Conservation (phyloP, 2,888 invertebrate species). For the Blastobasis adustella region DNA sequence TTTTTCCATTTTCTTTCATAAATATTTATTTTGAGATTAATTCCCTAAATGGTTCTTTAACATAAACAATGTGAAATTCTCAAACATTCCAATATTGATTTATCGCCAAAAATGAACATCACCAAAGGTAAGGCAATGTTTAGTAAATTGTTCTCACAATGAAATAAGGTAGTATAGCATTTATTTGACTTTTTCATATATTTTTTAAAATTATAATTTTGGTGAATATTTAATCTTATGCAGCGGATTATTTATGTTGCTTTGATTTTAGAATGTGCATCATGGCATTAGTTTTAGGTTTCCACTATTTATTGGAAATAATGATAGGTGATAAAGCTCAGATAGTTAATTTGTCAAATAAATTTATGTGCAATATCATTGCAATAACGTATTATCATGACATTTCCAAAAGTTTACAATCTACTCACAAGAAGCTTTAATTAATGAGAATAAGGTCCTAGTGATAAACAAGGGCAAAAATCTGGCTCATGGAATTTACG, state of each 20-base stretch:
- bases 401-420: constrained; percentile 10
- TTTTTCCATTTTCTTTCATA: constrained; percentile 43
- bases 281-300: constrained; percentile 24
- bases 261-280: constrained; percentile 33
- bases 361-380: constrained; percentile 33
- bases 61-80: constrained; percentile 50
- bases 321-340: not conserved
- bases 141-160: constrained; percentile 51
- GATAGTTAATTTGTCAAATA: not conserved
- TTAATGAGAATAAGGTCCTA: constrained; percentile 39
- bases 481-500: constrained; percentile 10
- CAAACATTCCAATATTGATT: constrained; percentile 66
- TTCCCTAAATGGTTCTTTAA: constrained; percentile 47
- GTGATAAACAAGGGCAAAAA: constrained; percentile 23
- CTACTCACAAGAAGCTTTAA: constrained; percentile 40
- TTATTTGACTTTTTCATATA: constrained; percentile 67
- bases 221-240: constrained; percentile 17
- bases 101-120: constrained; percentile 56
- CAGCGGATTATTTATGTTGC: constrained; percentile 32
- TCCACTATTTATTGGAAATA: constrained; percentile 6
- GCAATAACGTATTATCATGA: constrained; percentile 14
- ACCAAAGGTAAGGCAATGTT: constrained; percentile 69
- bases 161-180: constrained; percentile 74
- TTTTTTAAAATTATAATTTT: constrained; percentile 22
- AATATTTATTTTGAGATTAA: constrained; percentile 50